Evolutionary conservation across 92 coral and sea anemone genomes (phyloP).

Genomic region (Porites cylindrica): DNA sequence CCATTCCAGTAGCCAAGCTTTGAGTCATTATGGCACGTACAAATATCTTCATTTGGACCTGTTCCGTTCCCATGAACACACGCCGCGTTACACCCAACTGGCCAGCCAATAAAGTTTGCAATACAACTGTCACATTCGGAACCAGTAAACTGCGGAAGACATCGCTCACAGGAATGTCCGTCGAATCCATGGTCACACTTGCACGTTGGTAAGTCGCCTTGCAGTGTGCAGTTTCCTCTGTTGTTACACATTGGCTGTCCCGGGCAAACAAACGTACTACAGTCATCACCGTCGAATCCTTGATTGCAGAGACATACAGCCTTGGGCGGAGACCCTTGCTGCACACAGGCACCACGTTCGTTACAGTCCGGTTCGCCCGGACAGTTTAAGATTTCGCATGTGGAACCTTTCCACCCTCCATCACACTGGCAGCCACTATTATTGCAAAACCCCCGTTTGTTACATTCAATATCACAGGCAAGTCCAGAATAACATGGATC

Average conservation of each 20-base stretch:
- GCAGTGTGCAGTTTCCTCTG: slow-evolving; percentile 86
- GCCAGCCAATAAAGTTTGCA: slow-evolving; percentile 88
- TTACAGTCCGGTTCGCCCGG: slow-evolving; percentile 99
- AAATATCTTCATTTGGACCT: slow-evolving; percentile 76
- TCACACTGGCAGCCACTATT: slow-evolving; percentile 74
- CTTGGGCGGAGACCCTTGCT: slow-evolving; percentile 48
- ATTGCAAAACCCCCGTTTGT: slow-evolving; percentile 78
- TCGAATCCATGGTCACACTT: slow-evolving; percentile 89
- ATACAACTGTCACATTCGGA: slow-evolving; percentile 89
- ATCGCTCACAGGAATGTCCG: slow-evolving; percentile 91
- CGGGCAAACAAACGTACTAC: slow-evolving; percentile 88
- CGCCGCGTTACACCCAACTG: slow-evolving; percentile 79
- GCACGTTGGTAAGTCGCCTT: slow-evolving; percentile 78
- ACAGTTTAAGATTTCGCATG: slow-evolving; percentile 83
- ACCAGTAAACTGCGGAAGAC: slow-evolving; percentile 86
- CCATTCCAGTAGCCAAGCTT: slow-evolving; percentile 95
- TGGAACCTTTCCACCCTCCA: slow-evolving; percentile 85
- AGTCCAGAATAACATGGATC: slow-evolving; percentile 83
- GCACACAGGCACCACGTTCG: slow-evolving; percentile 87
- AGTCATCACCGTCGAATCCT: slow-evolving; percentile 95
- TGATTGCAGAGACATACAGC: slow-evolving; percentile 83
- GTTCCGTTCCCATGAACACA: slow-evolving; percentile 98
- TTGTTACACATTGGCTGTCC: slow-evolving; percentile 94
- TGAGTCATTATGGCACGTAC: slow-evolving; percentile 80
- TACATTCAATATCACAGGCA: slow-evolving; percentile 92